phyloP scores from a whole-genome alignment of 2,113 vertebrate species.

The Dicentrarchus labrax region DNA sequence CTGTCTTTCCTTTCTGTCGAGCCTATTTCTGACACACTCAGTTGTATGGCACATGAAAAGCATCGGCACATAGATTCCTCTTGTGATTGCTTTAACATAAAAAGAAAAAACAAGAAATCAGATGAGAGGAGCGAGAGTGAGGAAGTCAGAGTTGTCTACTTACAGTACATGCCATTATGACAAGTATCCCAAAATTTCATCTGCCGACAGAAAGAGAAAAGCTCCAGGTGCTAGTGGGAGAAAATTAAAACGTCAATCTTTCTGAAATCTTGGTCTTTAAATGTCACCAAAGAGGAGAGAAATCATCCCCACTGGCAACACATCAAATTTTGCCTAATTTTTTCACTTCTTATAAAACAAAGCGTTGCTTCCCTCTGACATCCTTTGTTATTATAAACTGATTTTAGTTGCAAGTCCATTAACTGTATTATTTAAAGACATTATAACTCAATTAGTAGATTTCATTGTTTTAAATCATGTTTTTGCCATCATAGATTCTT shows the following conservation, averaged over 20 bases:
- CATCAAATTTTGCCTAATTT: neutral
- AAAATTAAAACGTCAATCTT: slow-evolving; percentile 9
- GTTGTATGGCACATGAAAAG: neutral
- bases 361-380: no score
- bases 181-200: slow-evolving; percentile 13
- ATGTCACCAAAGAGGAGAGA: neutral
- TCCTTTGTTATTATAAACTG: neutral
- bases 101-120: slow-evolving; percentile 11
- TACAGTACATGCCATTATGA: neutral
- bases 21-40: neutral
- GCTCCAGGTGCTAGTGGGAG: slow-evolving; percentile 4
- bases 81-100: neutral
- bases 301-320: slow-evolving; percentile 5
- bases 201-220: slow-evolving; percentile 25
- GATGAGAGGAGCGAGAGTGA: neutral
- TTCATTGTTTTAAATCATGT: neutral
- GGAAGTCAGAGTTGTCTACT: neutral
- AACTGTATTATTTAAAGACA: neutral
- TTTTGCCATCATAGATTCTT: neutral
- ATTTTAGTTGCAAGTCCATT: neutral
- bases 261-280: slow-evolving; percentile 21
- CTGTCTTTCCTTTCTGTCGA: neutral
- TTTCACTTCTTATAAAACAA: neutral
- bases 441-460: neutral
- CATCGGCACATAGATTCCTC: neutral